Evolutionary conservation across 2,888 invertebrate species (phyloP), one percentile per base, ranked within the genome.

Genomic region (Trissoscelio sp.): DNA sequence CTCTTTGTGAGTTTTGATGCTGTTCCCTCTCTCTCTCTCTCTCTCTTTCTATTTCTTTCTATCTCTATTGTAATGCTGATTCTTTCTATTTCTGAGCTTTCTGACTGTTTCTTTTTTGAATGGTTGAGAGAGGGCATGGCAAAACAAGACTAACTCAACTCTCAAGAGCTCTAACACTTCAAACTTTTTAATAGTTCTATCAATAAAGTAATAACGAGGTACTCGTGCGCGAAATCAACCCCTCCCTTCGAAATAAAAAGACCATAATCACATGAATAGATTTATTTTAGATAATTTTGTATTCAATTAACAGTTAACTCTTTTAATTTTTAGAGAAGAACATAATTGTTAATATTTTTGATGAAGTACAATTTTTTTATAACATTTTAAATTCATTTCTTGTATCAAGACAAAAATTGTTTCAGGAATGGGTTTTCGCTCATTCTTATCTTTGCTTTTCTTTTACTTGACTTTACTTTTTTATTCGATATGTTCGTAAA

Each of bases 181-280:
- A 72, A 60, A 51, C 51, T 51, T 72, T 60, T 62, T 58, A 60
- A 31, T 39, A 48, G 28, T 60, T 60, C 20, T 46, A 55, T 69
- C 53, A 39, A 42, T 39, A 42, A 72, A 72, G 72, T 72, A 60
- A 72, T 72, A 60, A 72, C 60, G 53, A 72, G 53, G 42, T 62
- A 60, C 60, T 42, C 51, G 70, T 57, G 48, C 48, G 72, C 20
- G 62, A 60, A 39, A 28, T 62, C 22, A 16, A 12, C 12, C 20
- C 42, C 22, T 37, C 9, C 11, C 11, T 16, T 0, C 28, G 7
- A n/a, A 46, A 16, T 18, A 12, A 28, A 42, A 39, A 22, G 28
- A 22, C 53, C n/a, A n/a, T n/a, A n/a, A n/a, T n/a, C n/a, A n/a
- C n/a, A n/a, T n/a, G n/a, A n/a, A n/a, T n/a, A n/a, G n/a, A n/a